Evolutionary conservation across 2,888 invertebrate genomes (phyloP), one percentile per base, ranked within the genome.

Genomic region (Callyntrura sp.): DNA sequence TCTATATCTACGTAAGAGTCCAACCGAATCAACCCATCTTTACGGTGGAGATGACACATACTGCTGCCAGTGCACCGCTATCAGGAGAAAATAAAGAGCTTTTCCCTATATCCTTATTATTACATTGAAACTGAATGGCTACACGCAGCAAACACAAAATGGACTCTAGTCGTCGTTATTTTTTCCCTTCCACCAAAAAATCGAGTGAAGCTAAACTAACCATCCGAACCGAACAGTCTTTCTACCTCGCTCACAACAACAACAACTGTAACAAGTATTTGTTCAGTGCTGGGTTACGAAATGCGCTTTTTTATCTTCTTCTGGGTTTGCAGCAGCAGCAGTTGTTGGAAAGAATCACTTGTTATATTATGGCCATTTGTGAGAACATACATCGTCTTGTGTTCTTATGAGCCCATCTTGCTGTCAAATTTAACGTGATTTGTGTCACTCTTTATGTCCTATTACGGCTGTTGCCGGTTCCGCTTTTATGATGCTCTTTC

Each of bases 341-440:
- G 25, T 6, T 28, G 57, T n/a, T 82, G 23, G 48, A 62, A 60
- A 60, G 60, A 79, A 79, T 62, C 82, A 82, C 82, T 65, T 65
- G 82, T 82, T 70, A 51, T 83, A 83, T 68, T 45, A 68, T 25
- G 60, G 20, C 78, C 85, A 78, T 85, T 85, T 70, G n/a, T 43
- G 57, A 43, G 73, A 85, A 82, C 73, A 73, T 17, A 45, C 60
- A 70, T 85, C 57, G 70, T 85, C 85, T 85, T 57, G 48, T 85
- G 55, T 45, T 85, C 65, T 73, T 60, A 85, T 85, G 73, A 60
- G 85, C 85, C 85, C 78, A 85, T 88, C 60, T 85, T 79, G 83
- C 85, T 86, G 91, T 91, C 91, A 91, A 91, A 91, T 91, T 89
- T 90, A 89, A 87, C 89, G 89, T 91, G 91, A 91, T 91, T 91